phyloP scores from a whole-genome alignment of 2,113 vertebrate genomes.

The Taxidea taxus region DNA sequence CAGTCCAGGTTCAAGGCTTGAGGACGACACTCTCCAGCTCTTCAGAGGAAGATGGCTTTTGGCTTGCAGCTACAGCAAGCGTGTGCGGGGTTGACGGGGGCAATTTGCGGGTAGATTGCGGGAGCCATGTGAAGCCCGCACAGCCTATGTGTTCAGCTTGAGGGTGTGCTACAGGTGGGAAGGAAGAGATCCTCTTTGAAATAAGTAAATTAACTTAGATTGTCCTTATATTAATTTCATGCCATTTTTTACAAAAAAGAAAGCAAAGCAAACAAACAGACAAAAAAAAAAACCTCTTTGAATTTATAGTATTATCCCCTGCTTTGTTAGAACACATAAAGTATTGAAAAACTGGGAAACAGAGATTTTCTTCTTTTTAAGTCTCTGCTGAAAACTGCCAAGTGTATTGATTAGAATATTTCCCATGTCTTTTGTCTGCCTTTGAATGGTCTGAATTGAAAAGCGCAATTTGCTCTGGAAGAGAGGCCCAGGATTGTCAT shows the following conservation, averaged over 20 bases:
- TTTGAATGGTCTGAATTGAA: not conserved
- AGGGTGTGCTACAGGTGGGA: accelerated
- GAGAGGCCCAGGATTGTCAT: not conserved
- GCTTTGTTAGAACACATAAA: not conserved
- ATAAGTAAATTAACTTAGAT: not conserved
- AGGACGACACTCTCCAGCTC: accelerated
- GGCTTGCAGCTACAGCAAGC: accelerated
- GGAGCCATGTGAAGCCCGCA: not conserved
- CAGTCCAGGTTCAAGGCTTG: not conserved
- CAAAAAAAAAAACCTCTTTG: not conserved
- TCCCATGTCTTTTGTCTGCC: not conserved
- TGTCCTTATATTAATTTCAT: not conserved
- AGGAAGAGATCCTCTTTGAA: not conserved
- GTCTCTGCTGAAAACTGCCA: not conserved
- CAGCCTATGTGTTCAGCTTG: not conserved
- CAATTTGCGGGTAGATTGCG: not conserved
- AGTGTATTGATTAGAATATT: conserved; percentile 37
- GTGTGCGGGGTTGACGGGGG: no score
- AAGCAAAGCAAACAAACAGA: not conserved
- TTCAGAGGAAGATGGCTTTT: not conserved
- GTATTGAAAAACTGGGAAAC: not conserved
- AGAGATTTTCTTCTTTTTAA: not conserved
- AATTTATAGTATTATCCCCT: not conserved
- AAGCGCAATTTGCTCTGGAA: conserved; percentile 30
- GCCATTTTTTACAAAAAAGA: not conserved